phyloP scores from a whole-genome alignment of 2,888 invertebrate genomes.

The Smittia aterrima region DNA sequence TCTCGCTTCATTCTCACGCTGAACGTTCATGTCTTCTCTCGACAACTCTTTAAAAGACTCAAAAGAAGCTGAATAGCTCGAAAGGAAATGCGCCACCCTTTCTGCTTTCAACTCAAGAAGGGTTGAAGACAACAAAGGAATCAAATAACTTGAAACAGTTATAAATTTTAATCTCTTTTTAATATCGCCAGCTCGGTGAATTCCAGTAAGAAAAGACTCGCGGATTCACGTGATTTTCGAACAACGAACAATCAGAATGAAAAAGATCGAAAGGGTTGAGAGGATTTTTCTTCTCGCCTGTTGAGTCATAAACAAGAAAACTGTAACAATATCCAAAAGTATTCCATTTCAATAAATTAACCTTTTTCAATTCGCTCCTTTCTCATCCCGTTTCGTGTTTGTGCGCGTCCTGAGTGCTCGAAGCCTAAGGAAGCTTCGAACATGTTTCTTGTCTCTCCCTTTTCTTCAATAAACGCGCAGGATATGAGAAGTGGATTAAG shows the following conservation, averaged over 20 bases:
- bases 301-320: background rate
- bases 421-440: too few relatives aligned
- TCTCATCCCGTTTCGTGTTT: background rate
- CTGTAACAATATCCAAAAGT: conserved; percentile 27
- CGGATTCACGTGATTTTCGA: background rate
- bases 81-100: conserved; percentile 33
- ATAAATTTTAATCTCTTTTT: conserved; percentile 41
- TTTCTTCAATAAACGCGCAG: background rate
- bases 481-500: conserved; percentile 37
- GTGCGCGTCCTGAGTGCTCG: too few relatives aligned
- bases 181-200: conserved; percentile 18
- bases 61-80: background rate
- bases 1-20: conserved; percentile 29
- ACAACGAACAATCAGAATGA: background rate
- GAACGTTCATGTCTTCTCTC: too few relatives aligned
- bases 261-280: background rate
- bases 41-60: background rate
- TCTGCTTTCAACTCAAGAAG: background rate
- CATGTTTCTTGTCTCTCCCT: background rate
- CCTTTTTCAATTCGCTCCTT: conserved; percentile 6
- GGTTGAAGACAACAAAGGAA: conserved; percentile 2
- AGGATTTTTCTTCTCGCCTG: background rate
- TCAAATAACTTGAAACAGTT: conserved; percentile 33
- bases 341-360: conserved; percentile 35
- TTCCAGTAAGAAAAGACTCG: conserved; percentile 22